Evolutionary conservation across 2,888 invertebrate species (phyloP).

Genomic region (Drosophila anomalata): DNA sequence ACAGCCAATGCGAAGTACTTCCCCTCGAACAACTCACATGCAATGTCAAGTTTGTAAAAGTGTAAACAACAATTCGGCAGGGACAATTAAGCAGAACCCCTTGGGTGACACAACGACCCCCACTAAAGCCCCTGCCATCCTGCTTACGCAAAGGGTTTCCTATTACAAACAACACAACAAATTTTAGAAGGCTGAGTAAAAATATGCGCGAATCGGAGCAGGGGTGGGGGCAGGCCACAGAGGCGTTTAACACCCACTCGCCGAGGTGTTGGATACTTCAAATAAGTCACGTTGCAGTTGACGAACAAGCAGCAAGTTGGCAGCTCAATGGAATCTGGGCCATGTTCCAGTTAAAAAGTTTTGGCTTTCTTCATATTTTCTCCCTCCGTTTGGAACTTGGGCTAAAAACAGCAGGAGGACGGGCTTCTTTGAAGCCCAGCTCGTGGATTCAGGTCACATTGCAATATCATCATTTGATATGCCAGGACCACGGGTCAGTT

Average conservation of each 20-base stretch:
- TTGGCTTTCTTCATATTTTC: constrained; percentile 26
- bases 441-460: constrained; percentile 47
- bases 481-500: constrained; percentile 11
- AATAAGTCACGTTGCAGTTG: constrained; percentile 69
- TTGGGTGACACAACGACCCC: constrained; percentile 1
- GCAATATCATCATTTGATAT: constrained; percentile 29
- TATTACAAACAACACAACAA: constrained; percentile 67
- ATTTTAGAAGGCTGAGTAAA: constrained; percentile 42
- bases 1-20: not conserved
- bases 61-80: constrained; percentile 7
- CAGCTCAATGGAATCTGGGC: constrained; percentile 18
- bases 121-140: constrained; percentile 3
- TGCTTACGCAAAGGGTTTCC: constrained; percentile 77
- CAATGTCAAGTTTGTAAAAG: not conserved
- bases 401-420: not conserved
- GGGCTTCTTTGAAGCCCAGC: constrained; percentile 50
- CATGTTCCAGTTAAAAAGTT: constrained; percentile 36
- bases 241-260: constrained; percentile 35
- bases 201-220: constrained; percentile 52
- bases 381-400: not conserved
- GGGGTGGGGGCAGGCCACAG: constrained; percentile 15
- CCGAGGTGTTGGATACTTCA: constrained; percentile 55
- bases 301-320: constrained; percentile 12
- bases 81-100: constrained; percentile 49
- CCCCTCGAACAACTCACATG: not conserved